phyloP scores from a whole-genome alignment of 1,140 invertebrate genomes.

The Stegodyphus dumicola region DNA sequence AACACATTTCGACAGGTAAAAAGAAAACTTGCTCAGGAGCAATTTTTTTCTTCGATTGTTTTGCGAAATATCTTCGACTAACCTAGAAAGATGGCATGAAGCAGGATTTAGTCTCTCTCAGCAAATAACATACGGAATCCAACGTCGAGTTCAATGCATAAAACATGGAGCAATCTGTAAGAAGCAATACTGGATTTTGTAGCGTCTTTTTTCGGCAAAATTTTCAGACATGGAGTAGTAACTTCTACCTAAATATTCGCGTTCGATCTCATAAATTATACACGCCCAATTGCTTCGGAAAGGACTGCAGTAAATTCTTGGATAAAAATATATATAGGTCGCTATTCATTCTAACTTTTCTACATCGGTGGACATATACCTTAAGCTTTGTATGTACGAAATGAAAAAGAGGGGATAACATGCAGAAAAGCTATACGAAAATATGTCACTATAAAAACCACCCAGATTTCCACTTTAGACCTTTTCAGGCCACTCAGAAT shows the following conservation, averaged over 20 bases:
- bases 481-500: slow-evolving; percentile 44
- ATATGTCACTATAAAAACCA: slow-evolving; percentile 29
- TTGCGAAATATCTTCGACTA: too few species aligned
- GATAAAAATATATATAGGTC: slow-evolving; percentile 4
- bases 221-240: neutral
- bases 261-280: slow-evolving; percentile 51
- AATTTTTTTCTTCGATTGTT: too few species aligned
- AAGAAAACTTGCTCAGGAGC: too few species aligned
- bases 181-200: neutral
- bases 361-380: neutral
- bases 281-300: slow-evolving; percentile 13
- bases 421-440: neutral
- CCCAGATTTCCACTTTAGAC: slow-evolving; percentile 9
- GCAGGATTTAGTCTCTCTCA: too few species aligned
- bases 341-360: slow-evolving; percentile 1
- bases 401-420: neutral
- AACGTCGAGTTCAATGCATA: slow-evolving; percentile 28
- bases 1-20: too few species aligned
- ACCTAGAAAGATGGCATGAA: too few species aligned
- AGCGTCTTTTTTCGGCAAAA: slow-evolving; percentile 3
- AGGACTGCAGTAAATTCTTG: neutral
- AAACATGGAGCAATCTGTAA: slow-evolving; percentile 40
- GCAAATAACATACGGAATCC: too few species aligned
- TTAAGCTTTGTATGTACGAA: neutral
- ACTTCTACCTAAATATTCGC: neutral